phyloP scores from a whole-genome alignment of 2,888 invertebrate genomes.

The Eubasilissa splendida region DNA sequence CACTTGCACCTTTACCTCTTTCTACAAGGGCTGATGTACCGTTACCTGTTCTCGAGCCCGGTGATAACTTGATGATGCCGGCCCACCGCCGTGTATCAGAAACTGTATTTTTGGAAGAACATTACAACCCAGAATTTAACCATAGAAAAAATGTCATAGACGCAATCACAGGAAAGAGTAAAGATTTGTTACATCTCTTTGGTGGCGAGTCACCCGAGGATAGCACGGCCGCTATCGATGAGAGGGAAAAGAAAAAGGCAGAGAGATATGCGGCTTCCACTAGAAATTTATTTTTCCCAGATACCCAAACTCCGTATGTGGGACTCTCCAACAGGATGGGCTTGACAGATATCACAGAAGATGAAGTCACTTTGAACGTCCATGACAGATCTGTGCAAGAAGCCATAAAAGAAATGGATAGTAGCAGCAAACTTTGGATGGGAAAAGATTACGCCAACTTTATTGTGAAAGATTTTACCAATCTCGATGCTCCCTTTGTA shows the following conservation, averaged over 20 bases:
- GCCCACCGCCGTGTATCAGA: conserved; percentile 61
- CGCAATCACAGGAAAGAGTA: conserved; percentile 69
- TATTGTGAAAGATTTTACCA: conserved; percentile 94
- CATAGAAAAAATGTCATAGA: conserved; percentile 68
- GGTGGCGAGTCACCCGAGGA: conserved; percentile 67
- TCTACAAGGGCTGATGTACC: conserved; percentile 46
- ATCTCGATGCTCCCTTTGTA: conserved; percentile 89
- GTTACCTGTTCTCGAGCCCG: conserved; percentile 75
- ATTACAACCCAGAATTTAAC: conserved; percentile 63
- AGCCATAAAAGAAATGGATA: conserved; percentile 60
- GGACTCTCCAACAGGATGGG: conserved; percentile 10
- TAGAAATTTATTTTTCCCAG: conserved; percentile 67
- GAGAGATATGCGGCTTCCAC: conserved; percentile 69
- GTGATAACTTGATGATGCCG: conserved; percentile 76
- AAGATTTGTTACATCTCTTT: conserved; percentile 69
- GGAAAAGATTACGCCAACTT: conserved; percentile 98
- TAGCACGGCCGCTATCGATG: conserved; percentile 67
- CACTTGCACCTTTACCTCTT: conserved; percentile 38
- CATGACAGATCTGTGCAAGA: conserved; percentile 61
- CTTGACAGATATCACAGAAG: conserved; percentile 42
- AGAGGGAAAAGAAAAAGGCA: conserved; percentile 68
- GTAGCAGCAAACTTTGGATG: conserved; percentile 89
- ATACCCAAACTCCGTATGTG: conserved; percentile 60
- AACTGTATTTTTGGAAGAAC: conserved; percentile 58
- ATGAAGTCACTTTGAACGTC: conserved; percentile 46